These are phyloP conservation scores for Aphyosemion australe DNA, from an alignment of 2,113 vertebrate genomes.

Conservation along the genomic window DNA sequence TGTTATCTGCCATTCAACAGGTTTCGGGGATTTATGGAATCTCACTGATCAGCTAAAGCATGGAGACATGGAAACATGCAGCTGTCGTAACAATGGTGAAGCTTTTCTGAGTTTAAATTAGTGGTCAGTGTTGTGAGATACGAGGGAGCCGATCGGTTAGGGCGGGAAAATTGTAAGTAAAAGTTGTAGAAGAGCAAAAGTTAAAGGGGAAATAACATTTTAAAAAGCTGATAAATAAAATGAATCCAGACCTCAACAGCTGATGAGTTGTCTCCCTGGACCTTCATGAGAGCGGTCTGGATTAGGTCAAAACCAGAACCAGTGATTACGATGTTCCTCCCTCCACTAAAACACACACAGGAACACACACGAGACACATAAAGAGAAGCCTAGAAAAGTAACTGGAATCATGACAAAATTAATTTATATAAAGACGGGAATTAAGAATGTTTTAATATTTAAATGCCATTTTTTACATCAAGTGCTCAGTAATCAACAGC, in stretches of 20 bases:
- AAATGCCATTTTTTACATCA: too few relatives aligned
- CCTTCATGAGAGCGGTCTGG: conserved; percentile 86
- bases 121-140: conserved; percentile 23
- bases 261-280: conserved; percentile 36
- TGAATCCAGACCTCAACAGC: conserved; percentile 45
- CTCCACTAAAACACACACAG: conserved; percentile 82
- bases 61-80: not conserved
- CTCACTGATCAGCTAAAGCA: conserved; percentile 35
- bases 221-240: conserved; percentile 10
- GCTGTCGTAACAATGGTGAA: not conserved
- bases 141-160: conserved; percentile 20
- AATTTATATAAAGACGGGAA: too few relatives aligned
- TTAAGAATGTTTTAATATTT: too few relatives aligned
- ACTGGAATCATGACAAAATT: too few relatives aligned
- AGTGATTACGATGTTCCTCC: conserved; percentile 87
- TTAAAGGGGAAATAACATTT: not conserved
- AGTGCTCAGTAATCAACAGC: too few relatives aligned
- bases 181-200: not conserved
- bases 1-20: conserved; percentile 47
- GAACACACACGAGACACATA: not conserved
- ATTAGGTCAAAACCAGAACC: conserved; percentile 89
- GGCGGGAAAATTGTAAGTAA: conserved; percentile 3
- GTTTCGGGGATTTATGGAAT: conserved; percentile 47
- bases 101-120: conserved; percentile 38
- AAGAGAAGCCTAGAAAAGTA: not conserved